Percentiles rank a stretch among this genome's conserved stretches.
Conservation (phyloP, 2,113 vertebrate species). For the Fulmarus glacialis region DNA sequence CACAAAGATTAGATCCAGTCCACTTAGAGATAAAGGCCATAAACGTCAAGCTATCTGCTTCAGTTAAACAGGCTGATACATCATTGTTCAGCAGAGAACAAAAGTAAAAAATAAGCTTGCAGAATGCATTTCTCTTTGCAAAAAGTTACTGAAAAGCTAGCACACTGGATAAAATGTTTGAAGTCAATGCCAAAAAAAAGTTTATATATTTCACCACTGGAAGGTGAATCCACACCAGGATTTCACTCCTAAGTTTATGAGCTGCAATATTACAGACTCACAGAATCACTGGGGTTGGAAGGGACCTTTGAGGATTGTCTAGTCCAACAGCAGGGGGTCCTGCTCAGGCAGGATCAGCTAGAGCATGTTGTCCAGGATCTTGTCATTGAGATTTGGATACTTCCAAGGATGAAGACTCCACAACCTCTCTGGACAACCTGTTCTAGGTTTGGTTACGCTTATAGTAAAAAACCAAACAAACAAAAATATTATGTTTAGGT, state of each 20-base stretch:
- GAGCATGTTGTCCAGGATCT: neutral
- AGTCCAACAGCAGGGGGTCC: neutral
- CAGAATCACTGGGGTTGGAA: neutral
- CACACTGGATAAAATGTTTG: neutral
- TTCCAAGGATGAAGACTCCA: neutral
- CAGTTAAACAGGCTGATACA: neutral
- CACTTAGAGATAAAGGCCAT: neutral
- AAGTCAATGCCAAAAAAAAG: neutral
- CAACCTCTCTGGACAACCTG: neutral
- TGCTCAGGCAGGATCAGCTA: neutral
- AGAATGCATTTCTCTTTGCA: neutral
- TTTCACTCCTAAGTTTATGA: neutral
- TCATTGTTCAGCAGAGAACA: neutral
- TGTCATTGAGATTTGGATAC: neutral
- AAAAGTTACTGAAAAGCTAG: neutral
- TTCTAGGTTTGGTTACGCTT: neutral
- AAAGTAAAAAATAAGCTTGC: neutral
- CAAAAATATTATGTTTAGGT: neutral
- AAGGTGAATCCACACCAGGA: neutral
- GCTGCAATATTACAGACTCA: neutral
- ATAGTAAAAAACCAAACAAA: neutral
- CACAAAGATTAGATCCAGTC: neutral
- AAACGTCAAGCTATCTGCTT: neutral
- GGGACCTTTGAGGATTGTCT: neutral
- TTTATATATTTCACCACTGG: neutral